Base-by-base conservation (phyloP, 64 coral and sea anemone species). In the Pocillopora damicornis region DNA sequence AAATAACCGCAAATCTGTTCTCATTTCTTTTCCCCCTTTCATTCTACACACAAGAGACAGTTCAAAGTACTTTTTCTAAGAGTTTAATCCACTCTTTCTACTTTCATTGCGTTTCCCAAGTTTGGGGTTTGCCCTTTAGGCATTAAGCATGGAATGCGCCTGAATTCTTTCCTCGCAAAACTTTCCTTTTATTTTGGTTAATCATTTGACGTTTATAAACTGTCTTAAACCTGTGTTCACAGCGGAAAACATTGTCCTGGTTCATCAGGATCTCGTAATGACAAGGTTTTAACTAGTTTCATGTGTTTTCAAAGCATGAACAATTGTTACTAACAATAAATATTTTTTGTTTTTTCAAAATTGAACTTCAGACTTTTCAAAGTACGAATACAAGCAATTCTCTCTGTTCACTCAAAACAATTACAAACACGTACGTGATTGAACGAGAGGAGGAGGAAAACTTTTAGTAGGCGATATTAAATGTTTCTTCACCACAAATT, bases 281-380 rank as follows among this genome's bases (percentile, higher is more conserved):
- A 42, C 81, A 85, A 58, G 26, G 64, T 58, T 72, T 72, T 63
- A 73, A 63, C 37, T 83, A 67, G 36, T 85, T 16, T 83, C 57
- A 12, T 63, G 51, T 36, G 81, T 72, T 85, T 85, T 6, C 5
- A 45, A 56, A 69, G 62, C 10, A 67, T 15, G 16, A 63, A 13
- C 13, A 63, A 13, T 11, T 63, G 61, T 63, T 63, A 13, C 61
- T 7, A 51, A 51, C 42, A 51, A 51, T 51, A 51, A 51, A 51
- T 51, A 30, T 30, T 30, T 30, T 30, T 30, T 7, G 42, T 51
- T 51, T 51, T 51, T 51, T 4, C 42, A 51, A 51, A 51, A 51
- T 51, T 51, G 42, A 51, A 51, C 42, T 51, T 51, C 42, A 51
- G 42, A 51, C 42, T 1, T 0, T 51, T 51, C 42, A 51, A 51